Base-by-base conservation (phyloP, 2,888 invertebrate genomes). In the Protophormia terraenovae region DNA sequence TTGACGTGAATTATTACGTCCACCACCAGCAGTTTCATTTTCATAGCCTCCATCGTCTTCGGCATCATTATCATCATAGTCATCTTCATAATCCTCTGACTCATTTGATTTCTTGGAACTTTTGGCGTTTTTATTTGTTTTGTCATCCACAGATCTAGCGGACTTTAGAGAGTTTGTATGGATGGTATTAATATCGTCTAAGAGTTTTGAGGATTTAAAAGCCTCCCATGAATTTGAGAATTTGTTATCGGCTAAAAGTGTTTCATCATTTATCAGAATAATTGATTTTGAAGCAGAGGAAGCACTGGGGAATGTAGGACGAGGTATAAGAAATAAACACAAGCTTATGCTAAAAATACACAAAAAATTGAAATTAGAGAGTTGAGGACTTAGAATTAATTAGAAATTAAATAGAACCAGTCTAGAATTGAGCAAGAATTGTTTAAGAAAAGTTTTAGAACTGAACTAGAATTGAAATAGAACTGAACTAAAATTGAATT, bases 41-140 rank as follows among this genome's bases (percentile, higher is more conserved):
- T 76, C 86, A 38, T 88, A 89, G 77, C 88, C 89, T 7, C 73
- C 88, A 53, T 89, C 88, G 16, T 90, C 90, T 3, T 79, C 88
- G 35, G 90, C 90, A 1, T 80, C 72, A 35, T 90, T 88, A 41
- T 66, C 88, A 1, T 86, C 75, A 41, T 88, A 87, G 10, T 84
- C 66, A 8, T 81, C 80, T n/a, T 64, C 45, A 35, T 76, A 76
- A 45, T 82, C 82, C 12, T 53, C 12, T 19, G 62, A 27, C 6
- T 24, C 0, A n/a, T 82, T 76, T 1, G 35, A 1, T 55, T 45
- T 82, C n/a, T 76, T 82, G 6, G 24, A 5, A 19, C 14, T 62
- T 47, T 71, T 76, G 0, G 1, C 27, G n/a, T 29, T 60, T 67
- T 41, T 76, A 10, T 6, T 27, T 27, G 16, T 50, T 16, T 5